A percentile compares a stretch with the other conserved stretches of the same genome.
Evolutionary conservation across 2,797 vertebrate genomes (phyloP).

Genomic region (Amblyraja radiata): DNA sequence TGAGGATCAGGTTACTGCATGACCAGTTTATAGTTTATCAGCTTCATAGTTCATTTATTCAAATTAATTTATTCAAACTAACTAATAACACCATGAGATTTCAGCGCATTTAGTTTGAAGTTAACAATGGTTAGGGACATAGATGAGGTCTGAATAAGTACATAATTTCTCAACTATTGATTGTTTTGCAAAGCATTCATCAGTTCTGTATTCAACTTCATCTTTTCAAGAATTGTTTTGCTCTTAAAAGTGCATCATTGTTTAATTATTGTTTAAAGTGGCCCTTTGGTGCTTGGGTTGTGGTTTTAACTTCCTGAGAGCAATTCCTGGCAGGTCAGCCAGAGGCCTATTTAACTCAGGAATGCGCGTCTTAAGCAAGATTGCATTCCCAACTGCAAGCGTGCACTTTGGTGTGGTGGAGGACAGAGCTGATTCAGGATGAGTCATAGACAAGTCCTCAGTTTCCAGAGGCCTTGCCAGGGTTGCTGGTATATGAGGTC

Average conservation of each 20-base stretch:
- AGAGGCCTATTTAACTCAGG: background rate
- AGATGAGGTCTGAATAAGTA: background rate
- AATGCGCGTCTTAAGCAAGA: background rate
- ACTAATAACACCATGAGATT: background rate
- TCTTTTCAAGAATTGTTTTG: background rate
- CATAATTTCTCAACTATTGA: background rate
- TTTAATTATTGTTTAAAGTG: slow-evolving; percentile 3
- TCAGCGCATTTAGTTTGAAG: background rate
- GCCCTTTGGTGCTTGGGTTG: background rate
- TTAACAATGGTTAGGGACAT: background rate
- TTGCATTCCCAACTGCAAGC: background rate
- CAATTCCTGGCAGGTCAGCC: background rate
- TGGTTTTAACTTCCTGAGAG: background rate
- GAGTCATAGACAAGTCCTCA: background rate
- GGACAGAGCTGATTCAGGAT: background rate
- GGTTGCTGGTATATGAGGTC: background rate
- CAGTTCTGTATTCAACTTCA: background rate
- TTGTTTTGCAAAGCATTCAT: background rate
- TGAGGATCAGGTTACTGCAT: background rate
- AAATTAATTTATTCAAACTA: background rate
- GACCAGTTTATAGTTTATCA: background rate
- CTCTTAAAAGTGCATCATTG: too few species aligned
- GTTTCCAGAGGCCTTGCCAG: background rate
- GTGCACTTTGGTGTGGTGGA: background rate
- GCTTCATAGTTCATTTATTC: background rate